A percentile compares a stretch with the other conserved stretches of the same genome.
Conservation (phyloP, 2,797 vertebrate species). For the Urophycis tenuis region DNA sequence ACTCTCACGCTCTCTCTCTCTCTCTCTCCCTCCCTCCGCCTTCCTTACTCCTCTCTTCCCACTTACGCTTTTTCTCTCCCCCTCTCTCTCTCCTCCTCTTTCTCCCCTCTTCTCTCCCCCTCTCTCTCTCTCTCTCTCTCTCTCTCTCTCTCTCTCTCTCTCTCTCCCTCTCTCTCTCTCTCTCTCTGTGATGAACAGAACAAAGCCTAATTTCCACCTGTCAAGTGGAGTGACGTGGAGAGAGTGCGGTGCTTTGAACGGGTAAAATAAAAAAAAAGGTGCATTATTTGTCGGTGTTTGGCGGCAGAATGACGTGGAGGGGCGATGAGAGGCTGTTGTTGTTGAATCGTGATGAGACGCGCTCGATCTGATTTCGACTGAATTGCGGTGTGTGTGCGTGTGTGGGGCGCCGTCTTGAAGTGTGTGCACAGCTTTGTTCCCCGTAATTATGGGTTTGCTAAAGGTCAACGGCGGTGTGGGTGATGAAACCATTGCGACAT, state of each 20-base stretch:
- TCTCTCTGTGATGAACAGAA: not conserved
- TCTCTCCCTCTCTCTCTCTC: not conserved
- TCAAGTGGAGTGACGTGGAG: not conserved
- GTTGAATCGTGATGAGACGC: not conserved
- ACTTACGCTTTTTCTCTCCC: not conserved
- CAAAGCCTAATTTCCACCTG: constrained; percentile 1
- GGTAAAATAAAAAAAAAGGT: not conserved
- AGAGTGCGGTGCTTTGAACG: not conserved
- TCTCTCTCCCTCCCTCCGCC: not conserved
- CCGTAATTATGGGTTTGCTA: not conserved
- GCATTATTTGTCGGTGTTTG: not conserved
- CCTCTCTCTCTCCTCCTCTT: not conserved
- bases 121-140: no score
- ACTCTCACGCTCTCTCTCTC: not conserved
- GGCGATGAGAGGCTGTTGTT: not conserved
- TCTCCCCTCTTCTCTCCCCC: no score
- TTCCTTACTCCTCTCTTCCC: not conserved
- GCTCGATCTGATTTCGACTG: no score
- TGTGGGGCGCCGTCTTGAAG: not conserved
- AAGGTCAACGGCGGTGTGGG: not conserved
- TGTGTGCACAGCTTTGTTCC: not conserved
- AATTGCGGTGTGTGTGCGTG: no score
- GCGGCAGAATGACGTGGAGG: not conserved
- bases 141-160: no score
- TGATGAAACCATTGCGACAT: not conserved